These are phyloP conservation scores for Pararge aegeria DNA, from an alignment of 1,140 invertebrate species.

Conservation along the genomic window DNA sequence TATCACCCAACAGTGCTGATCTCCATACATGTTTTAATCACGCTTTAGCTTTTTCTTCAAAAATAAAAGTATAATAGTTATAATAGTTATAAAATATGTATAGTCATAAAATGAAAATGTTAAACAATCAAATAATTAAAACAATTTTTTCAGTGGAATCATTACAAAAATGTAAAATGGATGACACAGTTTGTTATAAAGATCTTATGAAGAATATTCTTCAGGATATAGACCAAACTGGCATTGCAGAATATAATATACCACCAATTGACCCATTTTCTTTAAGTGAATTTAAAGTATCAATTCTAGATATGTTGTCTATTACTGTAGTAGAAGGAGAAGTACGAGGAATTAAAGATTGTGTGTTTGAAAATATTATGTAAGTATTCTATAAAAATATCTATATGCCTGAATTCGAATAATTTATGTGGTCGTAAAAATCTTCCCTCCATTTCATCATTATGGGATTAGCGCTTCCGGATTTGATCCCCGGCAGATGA, in stretches of 20 bases:
- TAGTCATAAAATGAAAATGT: too few relatives aligned
- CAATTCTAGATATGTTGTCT: conserved; percentile 11
- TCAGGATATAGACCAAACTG: conserved; percentile 3
- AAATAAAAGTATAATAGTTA: too few relatives aligned
- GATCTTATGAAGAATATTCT: conserved; percentile 8
- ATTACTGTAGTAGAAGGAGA: conserved; percentile 24
- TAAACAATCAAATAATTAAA: too few relatives aligned
- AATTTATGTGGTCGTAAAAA: too few relatives aligned
- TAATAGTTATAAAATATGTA: too few relatives aligned
- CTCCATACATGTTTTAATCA: too few relatives aligned
- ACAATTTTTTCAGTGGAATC: not conserved
- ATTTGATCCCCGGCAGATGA: too few relatives aligned
- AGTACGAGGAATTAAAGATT: conserved; percentile 26
- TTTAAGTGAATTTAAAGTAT: conserved; percentile 1
- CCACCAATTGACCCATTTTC: conserved; percentile 11
- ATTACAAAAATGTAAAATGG: not conserved
- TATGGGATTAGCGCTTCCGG: too few relatives aligned
- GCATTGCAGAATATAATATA: conserved; percentile 9
- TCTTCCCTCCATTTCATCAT: too few relatives aligned
- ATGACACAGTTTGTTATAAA: not conserved
- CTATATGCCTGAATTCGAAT: too few relatives aligned
- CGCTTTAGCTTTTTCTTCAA: too few relatives aligned
- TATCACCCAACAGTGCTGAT: too few relatives aligned
- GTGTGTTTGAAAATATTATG: conserved; percentile 32
- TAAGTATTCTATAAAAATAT: conserved; percentile 20